Evolutionary conservation across 2,888 invertebrate genomes (phyloP), one percentile per base, ranked within the genome.

Genomic region (Amphipyra tragopoginis): DNA sequence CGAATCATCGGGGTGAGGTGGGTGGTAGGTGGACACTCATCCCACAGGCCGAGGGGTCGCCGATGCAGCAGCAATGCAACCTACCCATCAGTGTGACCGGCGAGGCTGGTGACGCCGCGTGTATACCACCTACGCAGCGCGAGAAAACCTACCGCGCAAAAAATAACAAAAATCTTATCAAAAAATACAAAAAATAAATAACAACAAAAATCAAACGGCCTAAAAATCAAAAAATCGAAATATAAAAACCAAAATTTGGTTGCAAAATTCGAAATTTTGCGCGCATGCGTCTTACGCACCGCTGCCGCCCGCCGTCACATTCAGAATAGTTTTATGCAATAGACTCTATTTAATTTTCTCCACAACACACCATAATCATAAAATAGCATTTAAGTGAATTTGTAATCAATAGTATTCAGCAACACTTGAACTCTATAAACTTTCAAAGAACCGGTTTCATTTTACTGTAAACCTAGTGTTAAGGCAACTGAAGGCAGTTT

Each of bases 321-420:
- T 94, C 94, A 93, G 83, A 86, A 91, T 93, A 93, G 93, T 88
- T 94, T 93, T 90, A 93, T 91, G 92, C 93, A 93, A 94, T 94
- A 94, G 93, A 93, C 89, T 79, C 85, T 89, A 90, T 90, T 92
- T 87, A 90, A 88, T 90, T 92, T 86, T 90, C 82, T 86, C 87
- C 89, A 81, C 79, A 72, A 61, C 80, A 83, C 82, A 84, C 74
- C 78, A 92, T 94, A 93, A 92, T 93, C 91, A 86, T 80, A 75
- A 74, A 87, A 91, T 94, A 94, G 94, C 89, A 89, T 85, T 88
- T 94, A 94, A 94, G 94, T 93, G 93, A 75, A 90, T 86, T 89
- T 88, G 80, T 90, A 90, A 89, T 86, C 85, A 87, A 89, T 90
- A 92, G 86, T 92, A 94, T 91, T 93, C 94, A 90, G 94, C 94